These are phyloP conservation scores for Lasioglossum marginatum DNA, from an alignment of 2,888 invertebrate genomes.

Conservation along the genomic window DNA sequence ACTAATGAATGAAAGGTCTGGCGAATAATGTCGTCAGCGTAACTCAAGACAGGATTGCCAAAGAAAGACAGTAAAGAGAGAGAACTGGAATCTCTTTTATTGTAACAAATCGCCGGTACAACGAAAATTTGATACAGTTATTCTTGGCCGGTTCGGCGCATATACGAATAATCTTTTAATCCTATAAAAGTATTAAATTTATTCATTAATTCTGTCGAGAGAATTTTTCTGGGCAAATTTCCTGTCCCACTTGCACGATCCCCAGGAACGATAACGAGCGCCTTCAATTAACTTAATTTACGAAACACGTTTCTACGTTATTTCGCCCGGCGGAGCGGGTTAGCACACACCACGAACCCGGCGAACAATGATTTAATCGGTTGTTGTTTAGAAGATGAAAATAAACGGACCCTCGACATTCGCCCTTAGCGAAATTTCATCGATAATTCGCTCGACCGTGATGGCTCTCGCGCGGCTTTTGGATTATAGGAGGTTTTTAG, in stretches of 20 bases:
- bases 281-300: conserved; percentile 17
- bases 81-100: not conserved
- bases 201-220: not conserved
- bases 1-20: conserved; percentile 19
- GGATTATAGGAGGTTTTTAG: conserved; percentile 14
- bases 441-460: conserved; percentile 42
- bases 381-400: conserved; percentile 32
- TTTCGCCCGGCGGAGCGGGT: not conserved
- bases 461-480: conserved; percentile 14
- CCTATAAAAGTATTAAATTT: conserved; percentile 5
- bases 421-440: conserved; percentile 13
- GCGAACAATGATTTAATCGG: conserved; percentile 22
- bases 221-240: conserved; percentile 6
- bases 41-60: not conserved
- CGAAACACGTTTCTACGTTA: not conserved
- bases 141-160: not conserved
- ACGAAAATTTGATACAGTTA: not conserved
- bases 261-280: not conserved
- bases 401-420: conserved; percentile 36
- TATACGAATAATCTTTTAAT: not conserved
- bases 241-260: conserved; percentile 4
- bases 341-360: not conserved
- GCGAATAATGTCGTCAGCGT: not conserved
- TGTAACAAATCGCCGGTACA: not conserved
- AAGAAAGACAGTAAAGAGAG: not conserved